Evolutionary conservation across 35 echinoderm and acorn worm genomes (phyloP).

Genomic region (Strongylocentrotus purpuratus): DNA sequence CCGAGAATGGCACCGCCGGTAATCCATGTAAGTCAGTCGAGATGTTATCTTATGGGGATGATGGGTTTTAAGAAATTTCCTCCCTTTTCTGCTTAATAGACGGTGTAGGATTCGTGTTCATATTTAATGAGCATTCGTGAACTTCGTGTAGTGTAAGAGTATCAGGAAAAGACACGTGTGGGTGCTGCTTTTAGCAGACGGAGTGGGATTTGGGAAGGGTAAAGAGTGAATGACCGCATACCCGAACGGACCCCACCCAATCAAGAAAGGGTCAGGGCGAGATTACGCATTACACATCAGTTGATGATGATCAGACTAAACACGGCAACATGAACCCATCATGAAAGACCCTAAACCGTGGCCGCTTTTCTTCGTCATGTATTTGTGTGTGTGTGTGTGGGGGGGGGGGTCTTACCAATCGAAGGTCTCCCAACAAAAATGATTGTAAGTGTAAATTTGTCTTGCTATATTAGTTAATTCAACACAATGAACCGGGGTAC

Average conservation of each 20-base stretch:
- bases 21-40: constrained; percentile 9
- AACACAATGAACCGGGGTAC: background rate
- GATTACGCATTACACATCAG: background rate
- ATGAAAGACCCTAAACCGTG: background rate
- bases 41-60: background rate
- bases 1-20: background rate
- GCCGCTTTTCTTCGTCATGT: background rate
- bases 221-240: background rate
- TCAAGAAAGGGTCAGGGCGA: background rate
- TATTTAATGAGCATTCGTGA: background rate
- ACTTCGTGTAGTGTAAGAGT: background rate
- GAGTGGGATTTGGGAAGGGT: background rate
- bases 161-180: background rate
- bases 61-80: background rate
- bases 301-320: background rate
- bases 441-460: too few relatives aligned
- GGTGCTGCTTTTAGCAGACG: background rate
- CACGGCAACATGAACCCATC: background rate
- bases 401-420: background rate
- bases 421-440: background rate
- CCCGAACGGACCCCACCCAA: background rate
- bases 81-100: background rate
- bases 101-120: background rate
- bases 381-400: too few relatives aligned
- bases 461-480: background rate